Percentiles rank a stretch among this genome's conserved stretches.
Conservation (phyloP, 2,113 vertebrate genomes). For the Eira barbara region DNA sequence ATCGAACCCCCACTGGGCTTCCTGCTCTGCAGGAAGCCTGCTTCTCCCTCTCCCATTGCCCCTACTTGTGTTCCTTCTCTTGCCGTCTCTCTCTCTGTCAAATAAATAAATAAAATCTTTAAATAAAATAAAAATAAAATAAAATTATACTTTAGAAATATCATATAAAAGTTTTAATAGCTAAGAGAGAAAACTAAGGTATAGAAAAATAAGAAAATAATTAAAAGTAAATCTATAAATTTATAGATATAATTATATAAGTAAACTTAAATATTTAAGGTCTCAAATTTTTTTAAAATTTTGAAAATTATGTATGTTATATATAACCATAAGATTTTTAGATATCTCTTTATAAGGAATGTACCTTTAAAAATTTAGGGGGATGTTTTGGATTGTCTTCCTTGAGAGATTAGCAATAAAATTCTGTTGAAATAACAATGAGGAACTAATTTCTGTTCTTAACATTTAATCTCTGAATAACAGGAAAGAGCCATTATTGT, state of each 20-base stretch:
- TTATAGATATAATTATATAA: background rate
- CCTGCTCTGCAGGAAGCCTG: no score
- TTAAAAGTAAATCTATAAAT: background rate
- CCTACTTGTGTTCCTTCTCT: no score
- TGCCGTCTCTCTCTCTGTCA: no score
- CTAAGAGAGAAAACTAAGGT: background rate
- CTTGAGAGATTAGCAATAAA: background rate
- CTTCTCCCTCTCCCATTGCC: no score
- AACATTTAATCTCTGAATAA: constrained; percentile 13
- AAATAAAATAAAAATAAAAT: background rate
- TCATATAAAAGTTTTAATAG: background rate
- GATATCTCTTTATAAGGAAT: background rate
- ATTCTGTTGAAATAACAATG: constrained; percentile 9
- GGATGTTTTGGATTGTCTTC: background rate
- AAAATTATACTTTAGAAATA: background rate
- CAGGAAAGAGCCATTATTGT: background rate
- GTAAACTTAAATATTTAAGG: background rate
- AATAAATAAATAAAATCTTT: no score
- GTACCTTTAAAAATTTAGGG: background rate
- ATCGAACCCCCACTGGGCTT: no score
- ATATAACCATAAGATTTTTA: background rate
- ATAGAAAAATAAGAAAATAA: background rate
- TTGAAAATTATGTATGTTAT: background rate
- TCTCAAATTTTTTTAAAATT: background rate
- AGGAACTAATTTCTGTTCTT: background rate